Evolutionary conservation across 2,797 vertebrate genomes (phyloP).

Genomic region (Florisuga fusca): DNA sequence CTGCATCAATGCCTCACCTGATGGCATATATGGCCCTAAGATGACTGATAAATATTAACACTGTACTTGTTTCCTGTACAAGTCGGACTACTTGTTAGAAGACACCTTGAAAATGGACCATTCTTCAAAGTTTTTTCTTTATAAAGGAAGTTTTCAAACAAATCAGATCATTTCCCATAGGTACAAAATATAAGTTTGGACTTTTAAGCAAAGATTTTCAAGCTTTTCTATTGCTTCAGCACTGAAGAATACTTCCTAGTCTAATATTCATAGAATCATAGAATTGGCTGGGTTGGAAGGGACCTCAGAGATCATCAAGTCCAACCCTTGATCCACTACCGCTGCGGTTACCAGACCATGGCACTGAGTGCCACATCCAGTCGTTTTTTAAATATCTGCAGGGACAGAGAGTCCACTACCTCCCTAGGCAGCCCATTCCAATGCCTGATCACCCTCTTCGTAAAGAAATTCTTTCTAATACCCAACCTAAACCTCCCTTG

Average conservation of each 20-base stretch:
- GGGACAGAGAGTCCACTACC: no score
- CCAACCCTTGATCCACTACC: no score
- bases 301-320: no score
- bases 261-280: no score
- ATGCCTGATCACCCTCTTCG: no score
- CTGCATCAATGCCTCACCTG: rapidly evolving
- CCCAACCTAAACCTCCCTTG: no score
- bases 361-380: no score
- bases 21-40: neutral
- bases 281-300: no score
- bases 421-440: no score
- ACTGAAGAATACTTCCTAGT: neutral
- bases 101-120: neutral
- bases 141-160: neutral
- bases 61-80: neutral
- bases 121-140: neutral
- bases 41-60: neutral
- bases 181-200: neutral
- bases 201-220: neutral
- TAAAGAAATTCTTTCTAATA: no score
- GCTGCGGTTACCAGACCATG: no score
- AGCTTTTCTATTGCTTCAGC: neutral
- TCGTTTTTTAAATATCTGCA: no score
- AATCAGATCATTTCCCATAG: neutral
- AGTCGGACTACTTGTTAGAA: neutral